These are phyloP conservation scores for Oenanthe oenanthe DNA, from an alignment of 2,113 vertebrate genomes.

Conservation along the genomic window DNA sequence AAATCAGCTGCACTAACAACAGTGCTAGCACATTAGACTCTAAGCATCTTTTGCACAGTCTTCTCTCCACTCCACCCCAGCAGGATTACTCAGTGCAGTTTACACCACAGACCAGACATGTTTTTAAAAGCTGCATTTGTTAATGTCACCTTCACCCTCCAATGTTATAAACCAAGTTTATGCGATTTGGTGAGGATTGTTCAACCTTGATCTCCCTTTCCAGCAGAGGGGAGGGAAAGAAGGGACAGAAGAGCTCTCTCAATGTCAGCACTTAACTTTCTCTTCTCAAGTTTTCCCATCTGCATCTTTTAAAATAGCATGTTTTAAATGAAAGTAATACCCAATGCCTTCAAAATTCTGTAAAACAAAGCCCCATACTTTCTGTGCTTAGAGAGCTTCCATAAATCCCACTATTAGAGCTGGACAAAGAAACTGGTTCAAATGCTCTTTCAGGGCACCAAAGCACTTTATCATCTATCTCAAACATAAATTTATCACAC, in stretches of 20 bases:
- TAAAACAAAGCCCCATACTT: not conserved
- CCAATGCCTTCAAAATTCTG: not conserved
- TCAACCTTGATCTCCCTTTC: not conserved
- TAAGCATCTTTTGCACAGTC: not conserved
- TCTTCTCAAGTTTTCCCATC: not conserved
- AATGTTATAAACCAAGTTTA: not conserved
- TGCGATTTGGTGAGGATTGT: not conserved
- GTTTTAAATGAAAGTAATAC: not conserved
- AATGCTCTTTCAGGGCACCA: not conserved
- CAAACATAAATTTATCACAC: not conserved
- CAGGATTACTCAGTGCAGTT: not conserved
- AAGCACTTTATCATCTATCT: not conserved
- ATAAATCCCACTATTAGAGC: not conserved
- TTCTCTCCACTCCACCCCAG: not conserved
- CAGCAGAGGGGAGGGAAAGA: not conserved
- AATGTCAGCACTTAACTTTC: not conserved
- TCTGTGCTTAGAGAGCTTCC: not conserved
- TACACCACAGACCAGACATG: fast-evolving
- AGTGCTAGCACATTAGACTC: not conserved
- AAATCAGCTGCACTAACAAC: not conserved
- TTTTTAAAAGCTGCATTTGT: not conserved
- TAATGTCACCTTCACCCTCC: not conserved
- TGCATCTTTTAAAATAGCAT: not conserved
- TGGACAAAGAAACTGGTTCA: not conserved
- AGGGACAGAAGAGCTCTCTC: not conserved